Evolutionary conservation across 2,113 vertebrate genomes (phyloP).

Genomic region (Struthidea cinerea): DNA sequence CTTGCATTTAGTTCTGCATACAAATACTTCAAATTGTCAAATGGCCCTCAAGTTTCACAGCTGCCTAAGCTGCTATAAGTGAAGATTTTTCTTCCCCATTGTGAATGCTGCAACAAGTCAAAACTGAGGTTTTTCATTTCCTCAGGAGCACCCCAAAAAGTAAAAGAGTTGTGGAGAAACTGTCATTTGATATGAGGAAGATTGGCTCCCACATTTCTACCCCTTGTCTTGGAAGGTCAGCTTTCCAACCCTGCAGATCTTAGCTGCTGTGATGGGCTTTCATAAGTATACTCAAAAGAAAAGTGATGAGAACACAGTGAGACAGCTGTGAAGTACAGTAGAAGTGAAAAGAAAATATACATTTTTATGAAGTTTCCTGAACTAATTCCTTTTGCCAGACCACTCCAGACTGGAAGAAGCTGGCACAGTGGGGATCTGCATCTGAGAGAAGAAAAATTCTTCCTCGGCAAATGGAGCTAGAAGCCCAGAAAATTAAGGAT

Average conservation of each 20-base stretch:
- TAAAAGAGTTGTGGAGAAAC: not conserved
- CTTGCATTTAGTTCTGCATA: not conserved
- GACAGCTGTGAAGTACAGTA: not conserved
- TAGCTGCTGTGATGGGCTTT: not conserved
- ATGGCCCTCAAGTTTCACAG: not conserved
- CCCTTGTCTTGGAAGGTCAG: not conserved
- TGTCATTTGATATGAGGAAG: not conserved
- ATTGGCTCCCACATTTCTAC: not conserved
- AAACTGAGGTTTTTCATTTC: not conserved
- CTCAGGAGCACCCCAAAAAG: not conserved
- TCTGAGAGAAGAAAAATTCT: conserved; percentile 30
- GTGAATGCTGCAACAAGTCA: not conserved
- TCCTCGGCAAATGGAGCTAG: conserved; percentile 30
- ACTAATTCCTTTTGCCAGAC: conserved; percentile 12
- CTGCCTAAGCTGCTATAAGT: not conserved
- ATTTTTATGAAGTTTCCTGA: conserved; percentile 21
- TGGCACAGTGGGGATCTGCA: not conserved
- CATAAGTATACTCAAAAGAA: not conserved
- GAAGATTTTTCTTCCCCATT: not conserved
- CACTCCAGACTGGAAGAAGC: conserved; percentile 17
- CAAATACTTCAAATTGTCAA: not conserved
- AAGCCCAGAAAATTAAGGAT: conserved; percentile 54
- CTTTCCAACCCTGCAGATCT: not conserved
- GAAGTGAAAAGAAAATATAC: not conserved
- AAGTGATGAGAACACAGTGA: not conserved